Evolutionary conservation across 2,888 invertebrate genomes (phyloP).

Genomic region (Ramazzottius varieornatus): DNA sequence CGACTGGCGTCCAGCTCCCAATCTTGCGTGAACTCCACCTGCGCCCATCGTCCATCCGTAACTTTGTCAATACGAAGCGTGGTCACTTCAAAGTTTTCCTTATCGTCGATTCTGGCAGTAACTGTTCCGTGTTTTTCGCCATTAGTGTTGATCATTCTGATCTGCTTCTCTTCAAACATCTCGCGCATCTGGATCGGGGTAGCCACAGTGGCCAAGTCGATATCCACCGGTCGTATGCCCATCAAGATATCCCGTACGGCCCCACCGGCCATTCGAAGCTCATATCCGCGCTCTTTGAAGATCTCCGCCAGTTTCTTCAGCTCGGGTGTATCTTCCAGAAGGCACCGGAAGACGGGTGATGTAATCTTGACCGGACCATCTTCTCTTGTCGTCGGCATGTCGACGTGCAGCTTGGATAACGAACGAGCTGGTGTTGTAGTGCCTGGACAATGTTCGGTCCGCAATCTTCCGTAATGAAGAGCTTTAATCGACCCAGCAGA

Average conservation of each 20-base stretch:
- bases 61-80: slow-evolving; percentile 67
- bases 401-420: no score
- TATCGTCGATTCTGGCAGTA: slow-evolving; percentile 73
- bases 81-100: slow-evolving; percentile 57
- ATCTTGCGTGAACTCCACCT: slow-evolving; percentile 72
- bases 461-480: no score
- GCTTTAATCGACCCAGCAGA: no score
- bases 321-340: slow-evolving; percentile 21
- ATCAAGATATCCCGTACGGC: slow-evolving; percentile 47
- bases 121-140: slow-evolving; percentile 83
- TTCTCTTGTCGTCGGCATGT: no score
- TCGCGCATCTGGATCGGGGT: slow-evolving; percentile 84
- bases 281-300: slow-evolving; percentile 26
- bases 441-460: no score
- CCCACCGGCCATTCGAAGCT: slow-evolving; percentile 80
- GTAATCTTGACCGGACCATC: not conserved
- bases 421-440: no score
- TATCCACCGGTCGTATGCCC: slow-evolving; percentile 33
- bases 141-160: slow-evolving; percentile 68
- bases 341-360: not conserved
- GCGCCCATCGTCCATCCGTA: slow-evolving; percentile 80
- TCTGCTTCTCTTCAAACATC: slow-evolving; percentile 53
- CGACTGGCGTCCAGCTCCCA: slow-evolving; percentile 79
- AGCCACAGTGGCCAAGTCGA: slow-evolving; percentile 92
- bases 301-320: slow-evolving; percentile 15